These are phyloP conservation scores for Pristionchus arcanus DNA, from an alignment of 2,888 invertebrate genomes.

Conservation along the genomic window DNA sequence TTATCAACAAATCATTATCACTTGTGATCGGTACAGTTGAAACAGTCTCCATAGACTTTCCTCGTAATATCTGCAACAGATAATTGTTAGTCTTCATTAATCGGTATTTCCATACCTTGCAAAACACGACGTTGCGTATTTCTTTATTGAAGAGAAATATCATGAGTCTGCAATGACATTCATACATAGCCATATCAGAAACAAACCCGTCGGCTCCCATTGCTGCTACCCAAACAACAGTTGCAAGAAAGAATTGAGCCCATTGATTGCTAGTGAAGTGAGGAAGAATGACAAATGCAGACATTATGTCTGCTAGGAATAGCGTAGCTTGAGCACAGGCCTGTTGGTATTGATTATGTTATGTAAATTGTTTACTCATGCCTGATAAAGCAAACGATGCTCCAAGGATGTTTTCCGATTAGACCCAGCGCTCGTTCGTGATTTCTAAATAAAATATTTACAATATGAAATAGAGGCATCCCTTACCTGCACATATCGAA, in stretches of 20 bases:
- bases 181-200: no score
- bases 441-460: not conserved
- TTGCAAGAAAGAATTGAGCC: conserved; percentile 16
- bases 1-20: no score
- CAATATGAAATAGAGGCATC: not conserved
- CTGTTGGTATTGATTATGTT: not conserved
- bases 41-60: not conserved
- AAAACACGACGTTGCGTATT: not conserved
- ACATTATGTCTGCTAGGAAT: conserved; percentile 6
- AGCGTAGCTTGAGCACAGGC: not conserved
- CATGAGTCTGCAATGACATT: not conserved
- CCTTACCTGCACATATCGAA: not conserved
- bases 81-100: not conserved
- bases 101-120: no score
- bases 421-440: not conserved
- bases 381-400: not conserved
- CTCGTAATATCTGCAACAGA: not conserved
- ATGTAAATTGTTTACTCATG: not conserved
- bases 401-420: not conserved
- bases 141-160: not conserved
- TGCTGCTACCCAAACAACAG: conserved; percentile 30
- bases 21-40: not conserved
- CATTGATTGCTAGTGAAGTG: not conserved
- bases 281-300: conserved; percentile 29
- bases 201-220: conserved; percentile 32